Percentiles rank a stretch among this genome's conserved stretches.
phyloP scores from a whole-genome alignment of 1,140 invertebrate species.

The Drosophila pseudoananassae region DNA sequence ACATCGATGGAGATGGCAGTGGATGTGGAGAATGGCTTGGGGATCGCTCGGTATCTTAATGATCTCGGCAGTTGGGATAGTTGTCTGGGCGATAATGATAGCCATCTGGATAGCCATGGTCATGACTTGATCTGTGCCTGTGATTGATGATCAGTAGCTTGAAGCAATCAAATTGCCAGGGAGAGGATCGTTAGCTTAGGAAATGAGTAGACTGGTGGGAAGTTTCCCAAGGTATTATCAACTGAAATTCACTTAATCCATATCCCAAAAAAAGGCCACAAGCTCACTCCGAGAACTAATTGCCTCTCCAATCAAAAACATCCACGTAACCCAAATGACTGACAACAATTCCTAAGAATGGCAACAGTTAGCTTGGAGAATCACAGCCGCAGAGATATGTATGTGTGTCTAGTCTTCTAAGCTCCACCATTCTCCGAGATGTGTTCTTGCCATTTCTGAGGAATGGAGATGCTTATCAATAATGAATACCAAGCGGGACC shows the following conservation, averaged over 20 bases:
- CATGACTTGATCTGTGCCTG: conserved; percentile 10
- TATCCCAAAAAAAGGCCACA: neutral
- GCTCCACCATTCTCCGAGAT: conserved; percentile 4
- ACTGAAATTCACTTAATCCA: neutral
- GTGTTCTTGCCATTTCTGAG: conserved; percentile 19
- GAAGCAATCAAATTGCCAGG: conserved; percentile 6
- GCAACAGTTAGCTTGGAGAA: conserved; percentile 38
- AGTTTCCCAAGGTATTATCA: neutral
- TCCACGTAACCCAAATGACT: conserved; percentile 51
- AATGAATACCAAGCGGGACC: conserved; percentile 59
- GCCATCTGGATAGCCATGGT: conserved; percentile 20
- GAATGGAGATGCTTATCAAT: conserved; percentile 40
- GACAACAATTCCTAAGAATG: conserved; percentile 35
- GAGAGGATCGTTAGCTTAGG: conserved; percentile 21
- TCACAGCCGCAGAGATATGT: too few species aligned
- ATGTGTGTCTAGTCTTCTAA: conserved; percentile 2
- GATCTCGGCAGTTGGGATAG: conserved; percentile 16
- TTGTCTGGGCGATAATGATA: conserved; percentile 33
- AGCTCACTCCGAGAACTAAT: too few species aligned
- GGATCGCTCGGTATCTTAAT: conserved; percentile 34
- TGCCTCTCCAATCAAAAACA: neutral
- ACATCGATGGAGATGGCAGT: conserved; percentile 17
- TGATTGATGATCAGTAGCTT: conserved; percentile 53
- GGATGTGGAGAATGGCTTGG: conserved; percentile 25
- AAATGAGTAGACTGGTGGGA: neutral